phyloP scores from a whole-genome alignment of 2,113 vertebrate species.

The Podiceps cristatus region DNA sequence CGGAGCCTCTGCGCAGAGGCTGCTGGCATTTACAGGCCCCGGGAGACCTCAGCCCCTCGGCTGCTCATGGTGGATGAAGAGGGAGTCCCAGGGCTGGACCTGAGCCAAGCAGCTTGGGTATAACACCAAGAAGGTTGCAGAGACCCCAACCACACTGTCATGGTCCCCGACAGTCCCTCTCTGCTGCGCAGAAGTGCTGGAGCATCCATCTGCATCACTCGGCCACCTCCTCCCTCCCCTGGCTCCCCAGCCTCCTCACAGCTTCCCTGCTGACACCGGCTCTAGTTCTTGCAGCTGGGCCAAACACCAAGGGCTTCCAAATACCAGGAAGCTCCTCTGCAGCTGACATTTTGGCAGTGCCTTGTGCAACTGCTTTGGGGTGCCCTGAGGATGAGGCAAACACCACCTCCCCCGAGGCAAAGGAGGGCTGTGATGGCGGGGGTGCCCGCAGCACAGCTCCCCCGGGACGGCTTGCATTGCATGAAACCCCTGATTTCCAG shows the following conservation, averaged over 20 bases:
- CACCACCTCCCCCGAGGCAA: background rate
- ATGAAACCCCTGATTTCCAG: background rate
- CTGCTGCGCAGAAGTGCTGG: background rate
- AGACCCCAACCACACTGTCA: background rate
- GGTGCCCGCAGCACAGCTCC: background rate
- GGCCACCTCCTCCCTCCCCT: fast-evolving
- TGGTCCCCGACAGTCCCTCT: background rate
- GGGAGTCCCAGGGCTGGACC: background rate
- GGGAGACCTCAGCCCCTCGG: background rate
- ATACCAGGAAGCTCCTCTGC: background rate
- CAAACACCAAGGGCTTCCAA: background rate
- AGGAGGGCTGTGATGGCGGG: background rate
- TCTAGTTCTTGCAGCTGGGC: background rate
- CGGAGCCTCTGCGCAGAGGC: background rate
- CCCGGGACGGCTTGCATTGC: fast-evolving
- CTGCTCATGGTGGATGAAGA: background rate
- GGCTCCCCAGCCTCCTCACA: background rate
- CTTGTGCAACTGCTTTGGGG: background rate
- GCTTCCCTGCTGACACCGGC: background rate
- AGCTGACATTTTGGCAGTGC: background rate
- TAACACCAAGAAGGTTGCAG: background rate
- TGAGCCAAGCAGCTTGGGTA: fast-evolving
- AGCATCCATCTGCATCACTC: background rate
- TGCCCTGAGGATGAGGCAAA: background rate
- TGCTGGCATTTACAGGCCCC: background rate